Evolutionary conservation across 2,888 invertebrate species (phyloP), one percentile per base, ranked within the genome.

Genomic region (Cheilosia impressa): DNA sequence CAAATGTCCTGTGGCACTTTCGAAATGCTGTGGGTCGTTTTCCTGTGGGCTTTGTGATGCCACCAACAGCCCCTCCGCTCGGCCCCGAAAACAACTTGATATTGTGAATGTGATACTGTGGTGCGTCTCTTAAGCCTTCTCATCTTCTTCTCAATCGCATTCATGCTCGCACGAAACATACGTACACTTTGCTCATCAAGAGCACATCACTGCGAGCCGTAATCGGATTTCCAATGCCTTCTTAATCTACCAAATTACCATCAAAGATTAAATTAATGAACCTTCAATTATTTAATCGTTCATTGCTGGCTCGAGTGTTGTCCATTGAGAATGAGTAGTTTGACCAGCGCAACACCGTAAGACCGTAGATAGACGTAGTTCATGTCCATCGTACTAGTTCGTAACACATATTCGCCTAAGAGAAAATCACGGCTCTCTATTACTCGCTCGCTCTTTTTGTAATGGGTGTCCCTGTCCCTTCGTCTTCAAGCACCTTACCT

Each of bases 211-310:
- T 22, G 15, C 10, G 5, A 19, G 31, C 47, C 19, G 38, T 55
- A 63, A 78, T 78, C 69, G 55, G 55, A 63, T 63, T 71, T 31
- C 41, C 27, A 52, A 52, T 66, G 31, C 53, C 55, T 50, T 55
- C 55, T 50, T 62, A 53, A 63, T 78, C 62, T 62, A 69, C 38
- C 38, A 52, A 58, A 72, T 65, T 72, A 66, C 57, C 55, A 57
- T 55, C 63, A 77, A 47, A 69, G 60, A 71, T 72, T 72, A 52
- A 72, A 66, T 72, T 65, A 65, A 77, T 47, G 68, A 53, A 63
- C 57, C 69, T 63, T 41, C 38, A 57, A 71, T 78, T 79, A 79
- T 72, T 79, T 72, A 79, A 72, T 72, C 71, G 63, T 47, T 71
- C 60, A 43, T 71, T 65, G 57, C 13, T 34, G 34, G 34, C 31